A percentile compares a stretch with the other conserved stretches of the same genome.
phyloP scores from a whole-genome alignment of 2,888 invertebrate genomes.

The Himalopsyche japonica region DNA sequence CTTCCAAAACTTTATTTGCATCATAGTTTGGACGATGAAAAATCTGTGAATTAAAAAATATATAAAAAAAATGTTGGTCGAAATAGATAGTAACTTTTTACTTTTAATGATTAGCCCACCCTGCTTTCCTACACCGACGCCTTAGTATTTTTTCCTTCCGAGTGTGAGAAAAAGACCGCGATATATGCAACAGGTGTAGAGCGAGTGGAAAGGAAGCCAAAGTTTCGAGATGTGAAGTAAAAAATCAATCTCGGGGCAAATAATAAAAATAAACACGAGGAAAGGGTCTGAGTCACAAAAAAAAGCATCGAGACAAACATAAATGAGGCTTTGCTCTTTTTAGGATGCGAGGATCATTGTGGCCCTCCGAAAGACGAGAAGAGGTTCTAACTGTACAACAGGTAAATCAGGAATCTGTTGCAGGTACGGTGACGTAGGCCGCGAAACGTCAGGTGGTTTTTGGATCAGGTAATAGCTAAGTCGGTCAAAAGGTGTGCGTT shows the following conservation, averaged over 20 bases:
- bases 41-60: too few relatives aligned
- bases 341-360: background rate
- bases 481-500: background rate
- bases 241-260: constrained; percentile 36
- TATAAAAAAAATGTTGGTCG: too few relatives aligned
- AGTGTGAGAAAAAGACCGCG: constrained; percentile 25
- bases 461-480: background rate
- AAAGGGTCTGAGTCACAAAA: constrained; percentile 9
- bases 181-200: constrained; percentile 1
- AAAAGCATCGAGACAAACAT: constrained; percentile 20
- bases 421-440: background rate
- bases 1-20: too few relatives aligned
- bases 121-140: background rate
- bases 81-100: too few relatives aligned
- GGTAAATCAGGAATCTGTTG: background rate
- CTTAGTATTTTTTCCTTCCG: constrained; percentile 13
- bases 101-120: background rate
- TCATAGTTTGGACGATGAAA: too few relatives aligned
- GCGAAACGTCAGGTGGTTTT: background rate
- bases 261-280: constrained; percentile 33
- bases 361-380: background rate
- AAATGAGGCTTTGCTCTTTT: background rate
- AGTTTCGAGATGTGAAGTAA: constrained; percentile 23
- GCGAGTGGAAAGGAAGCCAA: constrained; percentile 10
- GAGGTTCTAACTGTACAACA: background rate